Percentiles rank a stretch among this genome's conserved stretches.
These are phyloP conservation scores for Nycticryphes semicollaris DNA, from an alignment of 2,113 vertebrate species.

Conservation along the genomic window DNA sequence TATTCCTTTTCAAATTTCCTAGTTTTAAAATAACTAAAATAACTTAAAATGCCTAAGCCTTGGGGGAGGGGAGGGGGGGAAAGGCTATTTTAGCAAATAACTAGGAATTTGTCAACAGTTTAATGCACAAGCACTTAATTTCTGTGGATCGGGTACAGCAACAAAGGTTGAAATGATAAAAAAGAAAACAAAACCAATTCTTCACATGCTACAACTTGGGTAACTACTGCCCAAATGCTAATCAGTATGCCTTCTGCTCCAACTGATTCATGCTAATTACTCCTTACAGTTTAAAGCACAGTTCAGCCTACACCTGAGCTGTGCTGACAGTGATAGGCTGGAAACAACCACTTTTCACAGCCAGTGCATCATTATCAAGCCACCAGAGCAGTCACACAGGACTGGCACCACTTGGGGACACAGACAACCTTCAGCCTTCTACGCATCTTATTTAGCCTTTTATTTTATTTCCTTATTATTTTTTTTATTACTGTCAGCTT, in stretches of 20 bases:
- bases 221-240: neutral
- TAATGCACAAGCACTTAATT: neutral
- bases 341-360: neutral
- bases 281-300: neutral
- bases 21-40: neutral
- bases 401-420: neutral
- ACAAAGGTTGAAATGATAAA: neutral
- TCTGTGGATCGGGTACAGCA: neutral
- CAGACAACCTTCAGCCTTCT: neutral
- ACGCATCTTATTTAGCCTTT: fast-evolving
- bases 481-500: neutral
- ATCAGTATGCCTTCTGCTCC: neutral
- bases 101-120: neutral
- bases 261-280: fast-evolving
- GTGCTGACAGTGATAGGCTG: neutral
- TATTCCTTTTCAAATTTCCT: neutral
- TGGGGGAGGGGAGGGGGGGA: no score
- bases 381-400: fast-evolving
- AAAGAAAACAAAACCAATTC: neutral
- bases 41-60: neutral
- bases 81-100: neutral
- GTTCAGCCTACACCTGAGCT: neutral
- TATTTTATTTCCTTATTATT: no score
- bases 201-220: neutral
- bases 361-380: neutral